Conservation (phyloP, 2,888 invertebrate species). For the Andrena dorsata region DNA sequence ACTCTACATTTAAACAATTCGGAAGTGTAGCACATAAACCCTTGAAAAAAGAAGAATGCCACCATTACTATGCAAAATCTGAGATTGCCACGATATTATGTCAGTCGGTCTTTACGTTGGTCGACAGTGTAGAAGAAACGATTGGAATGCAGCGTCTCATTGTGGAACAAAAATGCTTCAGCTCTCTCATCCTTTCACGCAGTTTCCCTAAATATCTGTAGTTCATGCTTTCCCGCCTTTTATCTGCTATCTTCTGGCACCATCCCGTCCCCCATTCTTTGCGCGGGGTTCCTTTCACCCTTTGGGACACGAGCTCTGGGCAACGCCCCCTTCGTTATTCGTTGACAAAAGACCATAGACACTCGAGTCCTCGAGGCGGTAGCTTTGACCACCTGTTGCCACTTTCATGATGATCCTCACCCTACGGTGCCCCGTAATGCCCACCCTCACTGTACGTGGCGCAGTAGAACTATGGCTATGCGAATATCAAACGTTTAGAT, state of each 20-base stretch:
- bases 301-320: constrained; percentile 53
- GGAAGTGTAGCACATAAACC: no score
- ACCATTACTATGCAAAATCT: background rate
- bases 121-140: background rate
- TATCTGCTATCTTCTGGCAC: constrained; percentile 22
- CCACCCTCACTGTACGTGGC: constrained; percentile 59
- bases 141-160: background rate
- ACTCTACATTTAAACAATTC: no score
- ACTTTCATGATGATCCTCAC: constrained; percentile 42
- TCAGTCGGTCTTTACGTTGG: background rate
- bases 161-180: background rate
- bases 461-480: background rate
- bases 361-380: constrained; percentile 53
- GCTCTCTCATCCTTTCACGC: constrained; percentile 16
- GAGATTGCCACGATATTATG: background rate
- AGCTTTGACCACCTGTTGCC: constrained; percentile 76
- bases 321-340: constrained; percentile 75
- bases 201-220: constrained; percentile 12
- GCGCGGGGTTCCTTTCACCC: constrained; percentile 55
- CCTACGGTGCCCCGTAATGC: constrained; percentile 39
- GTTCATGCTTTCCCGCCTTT: constrained; percentile 24
- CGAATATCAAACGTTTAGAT: no score
- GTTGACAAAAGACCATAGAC: constrained; percentile 72
- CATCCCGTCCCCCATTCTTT: constrained; percentile 41
- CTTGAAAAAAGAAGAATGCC: no score